Base-by-base conservation (phyloP, 2,797 vertebrate genomes). In the Pseudopleuronectes americanus region DNA sequence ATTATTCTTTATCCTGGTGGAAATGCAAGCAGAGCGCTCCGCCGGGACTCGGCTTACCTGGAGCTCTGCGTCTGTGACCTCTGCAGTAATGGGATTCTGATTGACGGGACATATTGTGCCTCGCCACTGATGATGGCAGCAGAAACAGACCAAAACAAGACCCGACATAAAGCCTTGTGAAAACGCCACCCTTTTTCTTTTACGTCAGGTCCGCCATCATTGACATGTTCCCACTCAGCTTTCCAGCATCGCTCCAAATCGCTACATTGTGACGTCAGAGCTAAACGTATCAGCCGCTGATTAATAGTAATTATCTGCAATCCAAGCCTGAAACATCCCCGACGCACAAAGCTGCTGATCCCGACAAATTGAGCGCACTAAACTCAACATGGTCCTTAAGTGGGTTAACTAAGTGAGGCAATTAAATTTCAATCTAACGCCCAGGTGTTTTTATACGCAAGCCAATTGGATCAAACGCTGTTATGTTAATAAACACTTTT, bases 271-370 rank as follows among this genome's bases (percentile, higher is more conserved):
- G 4, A 72, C 74, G 82, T 84, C 66, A 67, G 76, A 87, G 83
- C 80, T 84, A 79, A 90, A 55, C 76, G 65, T 83, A 90, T 87
- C 85, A 87, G 77, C 74, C 28, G 23, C 81, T 91, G 90, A 93
- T 93, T 92, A 92, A 92, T 90, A 89, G 83, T 82, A 90, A 94
- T 94, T 90, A 93, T 60, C 88, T 76, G 77, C 74, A 81, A 92
- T 84, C 70, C 81, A 79, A 80, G 90, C 84, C 79, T 64, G 72
- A 85, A 79, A 86, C 84, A 76, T 84, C 87, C 86, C 87, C 1
- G 45, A 72, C 56, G 75, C 80, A 76, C 76, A 76, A 68, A 83
- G 76, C 81, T 85, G 89, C 89, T 91, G 91, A 92, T 89, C 87
- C 81, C 78, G 70, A 87, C 87, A 90, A 90, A 93, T 87, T 86